These are phyloP conservation scores for Pseudomyrmex cubaensis DNA, from an alignment of 1,140 invertebrate genomes.

Conservation along the genomic window DNA sequence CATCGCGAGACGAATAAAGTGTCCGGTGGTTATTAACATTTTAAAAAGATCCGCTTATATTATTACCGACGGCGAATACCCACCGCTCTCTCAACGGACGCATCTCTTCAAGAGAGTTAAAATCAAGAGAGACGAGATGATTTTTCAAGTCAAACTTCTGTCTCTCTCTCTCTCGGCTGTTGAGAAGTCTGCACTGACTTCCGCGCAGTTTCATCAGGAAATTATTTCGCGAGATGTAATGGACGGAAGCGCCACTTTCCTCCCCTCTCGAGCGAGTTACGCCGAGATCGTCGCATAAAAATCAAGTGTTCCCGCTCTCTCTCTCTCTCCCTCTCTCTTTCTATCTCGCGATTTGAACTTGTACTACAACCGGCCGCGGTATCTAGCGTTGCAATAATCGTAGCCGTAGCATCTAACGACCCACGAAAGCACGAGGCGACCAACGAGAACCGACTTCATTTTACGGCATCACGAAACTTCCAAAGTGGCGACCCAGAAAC, in stretches of 20 bases:
- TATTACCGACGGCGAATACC: not conserved
- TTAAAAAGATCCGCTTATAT: constrained; percentile 10
- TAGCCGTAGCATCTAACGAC: constrained; percentile 58
- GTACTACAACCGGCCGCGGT: constrained; percentile 37
- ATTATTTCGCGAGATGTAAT: constrained; percentile 35
- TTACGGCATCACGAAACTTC: constrained; percentile 56
- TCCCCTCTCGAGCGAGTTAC: not conserved
- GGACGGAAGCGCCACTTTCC: not conserved
- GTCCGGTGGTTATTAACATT: constrained; percentile 16
- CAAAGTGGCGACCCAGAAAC: constrained; percentile 54
- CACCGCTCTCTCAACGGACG: not conserved
- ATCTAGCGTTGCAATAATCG: constrained; percentile 48
- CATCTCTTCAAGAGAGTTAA: not conserved
- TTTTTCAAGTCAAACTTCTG: not conserved
- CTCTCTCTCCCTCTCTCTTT: not conserved
- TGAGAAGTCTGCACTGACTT: constrained; percentile 7
- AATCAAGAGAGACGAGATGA: not conserved
- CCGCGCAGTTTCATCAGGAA: not conserved
- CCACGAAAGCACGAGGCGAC: constrained; percentile 22
- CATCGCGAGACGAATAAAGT: constrained; percentile 31
- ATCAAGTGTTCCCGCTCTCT: constrained; percentile 2
- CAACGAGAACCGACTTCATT: constrained; percentile 52
- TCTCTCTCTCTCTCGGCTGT: not conserved
- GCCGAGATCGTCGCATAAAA: constrained; percentile 39
- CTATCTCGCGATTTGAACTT: constrained; percentile 42